Evolutionary conservation across 2,113 vertebrate genomes (phyloP), one percentile per base, ranked within the genome.

Genomic region (Telmatochromis sp.): DNA sequence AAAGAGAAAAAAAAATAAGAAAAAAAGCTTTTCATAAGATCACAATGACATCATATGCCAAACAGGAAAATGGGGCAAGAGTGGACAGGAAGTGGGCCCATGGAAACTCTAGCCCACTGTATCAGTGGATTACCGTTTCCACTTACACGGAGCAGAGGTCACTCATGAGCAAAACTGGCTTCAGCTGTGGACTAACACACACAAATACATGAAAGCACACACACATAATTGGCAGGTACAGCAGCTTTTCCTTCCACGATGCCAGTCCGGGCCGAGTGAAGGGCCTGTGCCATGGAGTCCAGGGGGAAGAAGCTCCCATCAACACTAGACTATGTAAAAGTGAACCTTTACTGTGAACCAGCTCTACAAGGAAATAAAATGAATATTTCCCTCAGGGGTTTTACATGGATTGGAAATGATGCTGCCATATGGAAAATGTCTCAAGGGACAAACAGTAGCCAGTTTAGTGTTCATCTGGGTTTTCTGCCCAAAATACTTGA

Each of bases 1-100:
- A 85, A 17, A 68, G 5, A 83, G 23, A 57, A 57, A 40, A 54
- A 81, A 81, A 83, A 58, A 45, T 2, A 73, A 79, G 37, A 51
- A 63, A 57, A 92, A 84, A 47, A 45, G 21, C 85, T 86, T 88
- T 92, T 90, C 83, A 85, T 81, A 85, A 86, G 7, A 65, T 86
- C 45, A 55, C 42, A 31, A 88, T 96, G 95, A 96, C 95, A 92
- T 96, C 94, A 96, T 84, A 82, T 57, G 78, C 86, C 87, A 84
- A 89, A 94, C 89, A 94, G 95, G 95, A 96, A 95, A 94, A 87
- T 57, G 78, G 89, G 87, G 87, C 80, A 92, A 71, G 80, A 78
- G 75, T 51, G 51, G 85, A 87, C 81, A 92, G 95, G 96, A 97
- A 94, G 89, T 84, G 55, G 82, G 47, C 84, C 84, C 23, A 71